Base-by-base conservation (phyloP, 2,113 vertebrate species). In the Nannobrachium achirus region DNA sequence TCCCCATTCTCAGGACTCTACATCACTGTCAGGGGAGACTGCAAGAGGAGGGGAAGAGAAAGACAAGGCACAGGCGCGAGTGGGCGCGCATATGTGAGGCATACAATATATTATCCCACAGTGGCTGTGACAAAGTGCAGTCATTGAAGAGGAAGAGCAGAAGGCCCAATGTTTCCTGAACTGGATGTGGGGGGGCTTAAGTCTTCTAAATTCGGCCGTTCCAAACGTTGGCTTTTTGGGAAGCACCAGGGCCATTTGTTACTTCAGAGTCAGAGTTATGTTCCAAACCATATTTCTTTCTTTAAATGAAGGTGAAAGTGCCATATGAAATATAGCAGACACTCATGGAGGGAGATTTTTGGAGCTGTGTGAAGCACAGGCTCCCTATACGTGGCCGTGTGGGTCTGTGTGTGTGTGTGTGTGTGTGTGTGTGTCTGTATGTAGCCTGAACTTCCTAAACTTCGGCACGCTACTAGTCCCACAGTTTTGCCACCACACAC, bases 1-100 rank as follows among this genome's bases (percentile, higher is more conserved):
- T 87, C 90, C 91, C 89, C 84, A 79, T 88, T 86, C 88, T 63
- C 76, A 78, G 80, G 84, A 80, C 71, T 77, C 86, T 88, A 81
- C 86, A 89, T 91, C 89, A 89, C 81, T 79, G 18, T 33, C 45
- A 81, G 53, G 41, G 49, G 40, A 75, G 58, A 66, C 51, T 10
- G 48, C 46, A 72, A 68, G 69, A 76, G 77, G 63, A 48, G 53
- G 69, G 62, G 25, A 2, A 65, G 69, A 56, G 56, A 20, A 61
- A 39, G 71, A 69, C 6, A 58, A 72, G 73, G 57, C 45, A 10
- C 25, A 70, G 45, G 58, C 10, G 8, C 14, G 3, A 20, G 15
- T 53, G 48, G 53, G 67, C 38, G 19, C 33, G 48, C 61, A 15
- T 60, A 49, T 11, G 41, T 45, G 50, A 14, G 18, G 72, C 66